Evolutionary conservation across 2,797 vertebrate genomes (phyloP), one percentile per base, ranked within the genome.

Genomic region (Limnodromus scolopaceus): DNA sequence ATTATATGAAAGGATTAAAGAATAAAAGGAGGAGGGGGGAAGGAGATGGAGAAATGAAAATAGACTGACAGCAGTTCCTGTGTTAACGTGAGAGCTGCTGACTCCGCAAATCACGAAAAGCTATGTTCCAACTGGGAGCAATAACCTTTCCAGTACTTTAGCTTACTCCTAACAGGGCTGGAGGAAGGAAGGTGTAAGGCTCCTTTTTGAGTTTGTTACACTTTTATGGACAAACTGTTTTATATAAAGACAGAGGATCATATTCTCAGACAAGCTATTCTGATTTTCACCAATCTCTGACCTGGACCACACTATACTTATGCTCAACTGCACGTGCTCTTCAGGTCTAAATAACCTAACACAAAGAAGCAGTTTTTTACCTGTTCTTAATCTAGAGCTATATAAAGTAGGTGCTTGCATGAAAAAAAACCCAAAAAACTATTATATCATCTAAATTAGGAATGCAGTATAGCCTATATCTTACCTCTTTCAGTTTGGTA

Each of bases 401-500:
- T 38, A 77, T n/a, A 85, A 83, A 87, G 74, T 63, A 92, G n/a
- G 65, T 68, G 46, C 16, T 63, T 64, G 19, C 53, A 75, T 2
- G 28, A 81, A 74, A 79, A 43, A 77, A 93, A 95, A 83, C 9
- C 22, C 11, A 16, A 46, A 46, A 46, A 46, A 22, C 46, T 4
- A 69, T 64, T 45, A 55, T 15, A 3, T 55, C 66, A 53, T 61
- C 45, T 12, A 38, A 83, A 81, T 45, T 60, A 75, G 12, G 25
- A 77, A 70, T 41, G 19, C n/a, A 61, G 68, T 30, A 13, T n/a
- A 60, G 61, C 69, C 55, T 64, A 11, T 4, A 43, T 39, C 97
- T 98, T 96, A 98, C 99, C 98, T 99, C 99, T 96, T 98, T 99
- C 98, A 99, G 98, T 95, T 98, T 99, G 76, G 98, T 97, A 10